phyloP scores from a whole-genome alignment of 2,888 invertebrate species.

The Drosophila colorata region DNA sequence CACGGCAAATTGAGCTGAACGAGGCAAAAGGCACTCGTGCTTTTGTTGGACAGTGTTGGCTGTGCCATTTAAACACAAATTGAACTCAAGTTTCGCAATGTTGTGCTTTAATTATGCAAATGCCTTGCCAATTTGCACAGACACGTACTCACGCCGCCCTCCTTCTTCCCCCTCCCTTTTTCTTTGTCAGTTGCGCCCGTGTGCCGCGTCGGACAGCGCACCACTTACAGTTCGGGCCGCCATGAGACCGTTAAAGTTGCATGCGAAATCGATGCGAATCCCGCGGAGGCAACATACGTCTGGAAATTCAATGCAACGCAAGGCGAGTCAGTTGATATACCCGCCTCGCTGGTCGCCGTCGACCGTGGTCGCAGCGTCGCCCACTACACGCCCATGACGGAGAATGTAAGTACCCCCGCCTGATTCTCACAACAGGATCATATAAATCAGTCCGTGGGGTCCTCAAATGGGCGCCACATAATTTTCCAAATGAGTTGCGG shows the following conservation, averaged over 20 bases:
- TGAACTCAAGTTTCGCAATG: constrained; percentile 64
- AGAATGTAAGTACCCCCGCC: constrained; percentile 84
- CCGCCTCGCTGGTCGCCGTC: constrained; percentile 87
- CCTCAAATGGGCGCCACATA: constrained; percentile 60
- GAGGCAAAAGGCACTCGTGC: constrained; percentile 17
- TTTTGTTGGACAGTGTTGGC: constrained; percentile 26
- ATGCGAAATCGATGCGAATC: constrained; percentile 92
- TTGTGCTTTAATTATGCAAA: constrained; percentile 80
- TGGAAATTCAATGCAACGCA: constrained; percentile 92
- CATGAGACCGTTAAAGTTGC: constrained; percentile 89
- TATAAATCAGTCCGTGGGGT: constrained; percentile 54
- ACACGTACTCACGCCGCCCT: constrained; percentile 29
- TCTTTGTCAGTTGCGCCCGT: constrained; percentile 88
- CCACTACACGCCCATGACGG: constrained; percentile 90
- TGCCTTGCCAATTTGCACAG: constrained; percentile 56
- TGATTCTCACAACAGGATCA: constrained; percentile 30
- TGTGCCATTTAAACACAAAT: constrained; percentile 53
- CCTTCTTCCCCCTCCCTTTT: not conserved
- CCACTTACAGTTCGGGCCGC: constrained; percentile 90
- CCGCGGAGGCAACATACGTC: constrained; percentile 88
- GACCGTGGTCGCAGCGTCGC: constrained; percentile 89
- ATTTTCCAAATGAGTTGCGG: constrained; percentile 84
- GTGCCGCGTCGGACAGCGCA: constrained; percentile 89
- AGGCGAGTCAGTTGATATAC: constrained; percentile 89
- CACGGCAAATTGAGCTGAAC: constrained; percentile 52